Evolutionary conservation across 2,113 vertebrate species (phyloP).

Genomic region (Prunella fulvescens): DNA sequence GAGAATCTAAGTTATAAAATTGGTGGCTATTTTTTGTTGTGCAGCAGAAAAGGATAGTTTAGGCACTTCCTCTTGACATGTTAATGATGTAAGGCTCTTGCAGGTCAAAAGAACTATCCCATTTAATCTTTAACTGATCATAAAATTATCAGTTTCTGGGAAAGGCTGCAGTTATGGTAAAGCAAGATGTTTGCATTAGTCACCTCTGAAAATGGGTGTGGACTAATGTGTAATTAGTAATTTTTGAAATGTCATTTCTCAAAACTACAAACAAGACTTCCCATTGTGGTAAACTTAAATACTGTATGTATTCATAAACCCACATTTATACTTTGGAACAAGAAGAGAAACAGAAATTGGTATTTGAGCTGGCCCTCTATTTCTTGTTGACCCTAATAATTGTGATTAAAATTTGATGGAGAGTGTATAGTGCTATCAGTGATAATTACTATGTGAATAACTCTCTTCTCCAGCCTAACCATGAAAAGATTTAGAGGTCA

Average conservation of each 20-base stretch:
- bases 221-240: conserved; percentile 56
- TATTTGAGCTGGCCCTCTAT: background rate
- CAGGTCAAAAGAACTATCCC: background rate
- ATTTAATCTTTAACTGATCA: conserved; percentile 29
- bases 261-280: conserved; percentile 6
- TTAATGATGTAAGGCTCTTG: background rate
- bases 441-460: background rate
- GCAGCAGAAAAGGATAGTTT: background rate
- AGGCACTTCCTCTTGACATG: background rate
- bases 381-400: background rate
- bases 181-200: conserved; percentile 44
- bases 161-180: conserved; percentile 29
- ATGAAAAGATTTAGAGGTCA: background rate
- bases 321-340: conserved; percentile 19
- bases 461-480: background rate
- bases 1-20: background rate
- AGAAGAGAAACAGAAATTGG: background rate
- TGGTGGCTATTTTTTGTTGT: background rate
- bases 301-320: conserved; percentile 2
- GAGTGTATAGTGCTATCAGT: background rate
- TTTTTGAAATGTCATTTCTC: conserved; percentile 50
- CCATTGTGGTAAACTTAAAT: conserved; percentile 39
- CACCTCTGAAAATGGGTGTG: conserved; percentile 40
- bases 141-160: conserved; percentile 37
- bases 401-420: conserved; percentile 1